Evolutionary conservation across 2,888 invertebrate species (phyloP).

Genomic region (Scaptomyza cyrtandrae): DNA sequence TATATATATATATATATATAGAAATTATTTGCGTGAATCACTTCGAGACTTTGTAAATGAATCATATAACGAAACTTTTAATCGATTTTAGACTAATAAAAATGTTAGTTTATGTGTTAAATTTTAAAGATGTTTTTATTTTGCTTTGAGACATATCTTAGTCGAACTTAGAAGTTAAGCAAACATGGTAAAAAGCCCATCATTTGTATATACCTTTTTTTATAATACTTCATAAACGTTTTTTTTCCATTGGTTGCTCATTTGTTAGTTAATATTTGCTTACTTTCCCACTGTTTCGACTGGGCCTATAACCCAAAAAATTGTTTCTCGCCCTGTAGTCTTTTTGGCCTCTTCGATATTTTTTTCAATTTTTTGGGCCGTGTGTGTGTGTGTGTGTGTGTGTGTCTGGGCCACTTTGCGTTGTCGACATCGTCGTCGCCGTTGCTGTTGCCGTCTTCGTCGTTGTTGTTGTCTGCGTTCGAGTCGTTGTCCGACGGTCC

Average conservation of each 20-base stretch:
- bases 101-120: too few species aligned
- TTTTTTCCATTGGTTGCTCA: too few species aligned
- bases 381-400: conserved; percentile 63
- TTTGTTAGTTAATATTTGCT: neutral
- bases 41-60: neutral
- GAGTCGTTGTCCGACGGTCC: conserved; percentile 69
- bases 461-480: conserved; percentile 34
- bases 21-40: neutral
- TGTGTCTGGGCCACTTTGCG: conserved; percentile 80
- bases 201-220: too few species aligned
- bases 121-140: too few species aligned
- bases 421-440: conserved; percentile 64
- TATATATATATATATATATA: neutral
- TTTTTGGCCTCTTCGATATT: conserved; percentile 17
- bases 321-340: conserved; percentile 74
- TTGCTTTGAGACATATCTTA: too few species aligned
- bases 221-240: too few species aligned
- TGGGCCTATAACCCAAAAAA: conserved; percentile 48
- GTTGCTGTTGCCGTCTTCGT: neutral
- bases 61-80: too few species aligned
- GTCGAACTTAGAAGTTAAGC: too few species aligned
- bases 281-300: conserved; percentile 53
- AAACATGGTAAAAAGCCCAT: too few species aligned
- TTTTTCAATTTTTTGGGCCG: conserved; percentile 46
- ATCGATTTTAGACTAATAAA: too few species aligned